A percentile compares a stretch with the other conserved stretches of the same genome.
These are phyloP conservation scores for Hanleya hanleyi DNA, from an alignment of 2,888 invertebrate genomes.

Conservation along the genomic window DNA sequence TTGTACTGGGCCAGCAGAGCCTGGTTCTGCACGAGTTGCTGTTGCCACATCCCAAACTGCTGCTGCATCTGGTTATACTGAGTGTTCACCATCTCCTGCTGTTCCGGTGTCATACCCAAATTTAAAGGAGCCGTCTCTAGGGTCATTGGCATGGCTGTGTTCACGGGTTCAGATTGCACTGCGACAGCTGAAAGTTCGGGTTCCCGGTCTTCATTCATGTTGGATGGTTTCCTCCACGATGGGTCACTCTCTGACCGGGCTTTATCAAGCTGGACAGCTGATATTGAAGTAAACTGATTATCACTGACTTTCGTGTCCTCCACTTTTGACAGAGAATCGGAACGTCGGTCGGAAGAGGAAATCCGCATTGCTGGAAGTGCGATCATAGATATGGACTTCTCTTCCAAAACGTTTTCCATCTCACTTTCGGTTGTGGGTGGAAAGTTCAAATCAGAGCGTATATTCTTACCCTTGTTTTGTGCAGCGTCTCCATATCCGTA, in stretches of 20 bases:
- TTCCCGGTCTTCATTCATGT: not conserved
- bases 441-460: constrained; percentile 49
- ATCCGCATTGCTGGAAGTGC: constrained; percentile 46
- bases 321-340: not conserved
- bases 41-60: constrained; percentile 64
- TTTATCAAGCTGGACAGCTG: too few relatives aligned
- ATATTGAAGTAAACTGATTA: too few relatives aligned
- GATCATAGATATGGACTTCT: constrained; percentile 60
- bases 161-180: not conserved
- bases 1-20: constrained; percentile 50
- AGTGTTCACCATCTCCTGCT: constrained; percentile 41
- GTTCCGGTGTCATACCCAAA: too few relatives aligned
- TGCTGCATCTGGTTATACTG: constrained; percentile 62
- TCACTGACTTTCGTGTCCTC: too few relatives aligned
- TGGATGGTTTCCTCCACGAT: not conserved
- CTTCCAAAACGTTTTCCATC: constrained; percentile 55
- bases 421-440: constrained; percentile 53
- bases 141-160: too few relatives aligned
- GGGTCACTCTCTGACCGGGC: not conserved
- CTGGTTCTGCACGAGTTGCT: constrained; percentile 64
- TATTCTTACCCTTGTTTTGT: not conserved
- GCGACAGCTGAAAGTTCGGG: not conserved
- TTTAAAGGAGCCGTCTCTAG: too few relatives aligned
- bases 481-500: not conserved
- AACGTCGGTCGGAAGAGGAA: not conserved